Percentiles rank a stretch among this genome's conserved stretches.
Conservation (phyloP, 2,113 vertebrate genomes). For the Eleginops maclovinus region DNA sequence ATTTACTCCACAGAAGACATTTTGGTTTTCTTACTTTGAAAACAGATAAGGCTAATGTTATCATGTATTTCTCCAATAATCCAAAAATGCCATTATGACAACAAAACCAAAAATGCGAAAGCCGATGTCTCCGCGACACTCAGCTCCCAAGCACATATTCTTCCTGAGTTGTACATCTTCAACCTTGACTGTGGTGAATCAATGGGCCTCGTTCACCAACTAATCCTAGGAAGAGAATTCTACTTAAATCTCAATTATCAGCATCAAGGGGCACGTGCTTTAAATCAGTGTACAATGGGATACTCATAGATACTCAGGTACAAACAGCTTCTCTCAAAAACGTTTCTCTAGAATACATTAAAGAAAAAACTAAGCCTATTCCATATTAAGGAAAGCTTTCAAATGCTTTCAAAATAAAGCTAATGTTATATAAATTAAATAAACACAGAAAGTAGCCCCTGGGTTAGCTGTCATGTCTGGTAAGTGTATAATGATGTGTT, state of each 20-base stretch:
- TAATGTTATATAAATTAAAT: neutral
- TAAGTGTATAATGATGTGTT: neutral
- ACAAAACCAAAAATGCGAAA: neutral
- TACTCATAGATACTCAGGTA: too few relatives aligned
- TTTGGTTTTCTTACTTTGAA: slow-evolving; percentile 46
- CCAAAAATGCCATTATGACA: neutral
- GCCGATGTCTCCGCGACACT: neutral
- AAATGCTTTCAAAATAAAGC: neutral
- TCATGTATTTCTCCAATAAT: slow-evolving; percentile 10
- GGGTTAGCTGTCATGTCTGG: neutral
- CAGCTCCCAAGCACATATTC: neutral
- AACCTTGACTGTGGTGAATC: too few relatives aligned
- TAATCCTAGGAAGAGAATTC: too few relatives aligned
- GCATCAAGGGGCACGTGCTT: too few relatives aligned
- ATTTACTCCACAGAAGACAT: slow-evolving; percentile 52
- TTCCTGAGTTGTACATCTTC: too few relatives aligned
- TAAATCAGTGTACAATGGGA: too few relatives aligned
- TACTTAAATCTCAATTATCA: too few relatives aligned
- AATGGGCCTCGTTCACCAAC: too few relatives aligned
- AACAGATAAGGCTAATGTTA: slow-evolving; percentile 2
- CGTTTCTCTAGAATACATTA: too few relatives aligned
- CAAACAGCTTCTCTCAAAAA: too few relatives aligned
- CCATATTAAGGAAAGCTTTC: neutral
- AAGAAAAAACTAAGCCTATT: too few relatives aligned
- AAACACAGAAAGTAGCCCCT: neutral